Evolutionary conservation across 2,888 invertebrate genomes (phyloP).

Genomic region (Orthosia cruda): DNA sequence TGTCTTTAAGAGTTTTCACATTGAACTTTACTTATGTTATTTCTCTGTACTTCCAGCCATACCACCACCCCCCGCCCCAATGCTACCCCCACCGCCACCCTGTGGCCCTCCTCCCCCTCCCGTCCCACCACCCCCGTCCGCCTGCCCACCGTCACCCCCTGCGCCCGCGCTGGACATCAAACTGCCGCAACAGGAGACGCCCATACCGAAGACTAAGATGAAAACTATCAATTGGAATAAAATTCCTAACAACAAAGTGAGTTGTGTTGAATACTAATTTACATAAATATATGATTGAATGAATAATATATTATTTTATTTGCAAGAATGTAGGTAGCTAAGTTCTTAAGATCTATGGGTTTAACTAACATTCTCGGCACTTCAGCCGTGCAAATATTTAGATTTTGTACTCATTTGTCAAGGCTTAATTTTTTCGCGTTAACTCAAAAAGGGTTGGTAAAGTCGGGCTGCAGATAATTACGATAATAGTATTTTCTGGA

Average conservation of each 20-base stretch:
- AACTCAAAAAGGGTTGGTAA: no score
- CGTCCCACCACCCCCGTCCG: slow-evolving; percentile 81
- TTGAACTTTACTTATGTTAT: neutral
- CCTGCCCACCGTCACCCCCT: slow-evolving; percentile 86
- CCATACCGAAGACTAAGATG: slow-evolving; percentile 98
- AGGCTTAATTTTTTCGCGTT: no score
- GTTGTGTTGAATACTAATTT: slow-evolving; percentile 39
- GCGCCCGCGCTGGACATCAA: slow-evolving; percentile 88
- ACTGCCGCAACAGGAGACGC: slow-evolving; percentile 97
- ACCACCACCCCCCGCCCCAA: slow-evolving; percentile 76
- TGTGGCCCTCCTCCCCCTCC: slow-evolving; percentile 65
- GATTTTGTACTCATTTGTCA: no score
- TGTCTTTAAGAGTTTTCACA: no score
- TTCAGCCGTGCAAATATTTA: no score
- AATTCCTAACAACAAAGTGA: slow-evolving; percentile 97
- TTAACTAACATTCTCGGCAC: no score
- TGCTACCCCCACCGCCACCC: slow-evolving; percentile 84
- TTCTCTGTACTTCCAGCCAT: slow-evolving; percentile 69
- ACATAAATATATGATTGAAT: no score
- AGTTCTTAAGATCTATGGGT: no score
- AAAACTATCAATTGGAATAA: slow-evolving; percentile 99
- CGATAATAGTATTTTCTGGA: no score
- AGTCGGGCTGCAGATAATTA: no score
- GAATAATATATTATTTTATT: no score
- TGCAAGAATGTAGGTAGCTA: no score